A percentile compares a stretch with the other conserved stretches of the same genome.
Conservation (phyloP, 2,797 vertebrate species). For the Peromyscus nudipes region DNA sequence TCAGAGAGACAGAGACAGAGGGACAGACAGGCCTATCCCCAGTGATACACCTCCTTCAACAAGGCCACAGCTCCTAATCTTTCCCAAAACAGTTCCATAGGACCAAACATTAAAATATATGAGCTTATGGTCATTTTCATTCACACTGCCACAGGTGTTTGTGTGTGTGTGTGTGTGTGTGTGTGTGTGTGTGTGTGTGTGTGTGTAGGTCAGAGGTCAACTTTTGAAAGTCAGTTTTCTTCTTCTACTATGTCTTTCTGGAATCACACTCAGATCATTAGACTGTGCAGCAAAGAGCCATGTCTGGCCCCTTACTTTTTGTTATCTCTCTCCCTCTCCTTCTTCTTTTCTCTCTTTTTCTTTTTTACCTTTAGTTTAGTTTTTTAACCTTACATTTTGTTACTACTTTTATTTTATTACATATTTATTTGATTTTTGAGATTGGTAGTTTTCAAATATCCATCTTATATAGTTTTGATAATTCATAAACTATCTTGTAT, state of each 20-base stretch:
- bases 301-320: neutral
- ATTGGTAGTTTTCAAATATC: conserved; percentile 46
- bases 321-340: neutral
- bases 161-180: neutral
- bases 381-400: neutral
- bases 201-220: neutral
- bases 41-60: neutral
- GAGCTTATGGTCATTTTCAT: neutral
- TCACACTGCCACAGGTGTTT: neutral
- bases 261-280: neutral
- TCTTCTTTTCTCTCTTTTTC: neutral
- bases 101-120: neutral
- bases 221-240: neutral
- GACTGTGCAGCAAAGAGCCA: neutral
- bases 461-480: conserved; percentile 1
- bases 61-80: neutral
- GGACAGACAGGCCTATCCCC: neutral
- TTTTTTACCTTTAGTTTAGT: neutral
- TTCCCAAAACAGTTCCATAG: neutral
- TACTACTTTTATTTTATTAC: neutral
- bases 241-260: neutral
- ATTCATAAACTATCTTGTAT: neutral
- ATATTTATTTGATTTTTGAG: conserved; percentile 36
- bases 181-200: neutral
- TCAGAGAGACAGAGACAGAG: neutral